Base-by-base conservation (phyloP, 2,888 invertebrate genomes). In the Isotomurus palustris region DNA sequence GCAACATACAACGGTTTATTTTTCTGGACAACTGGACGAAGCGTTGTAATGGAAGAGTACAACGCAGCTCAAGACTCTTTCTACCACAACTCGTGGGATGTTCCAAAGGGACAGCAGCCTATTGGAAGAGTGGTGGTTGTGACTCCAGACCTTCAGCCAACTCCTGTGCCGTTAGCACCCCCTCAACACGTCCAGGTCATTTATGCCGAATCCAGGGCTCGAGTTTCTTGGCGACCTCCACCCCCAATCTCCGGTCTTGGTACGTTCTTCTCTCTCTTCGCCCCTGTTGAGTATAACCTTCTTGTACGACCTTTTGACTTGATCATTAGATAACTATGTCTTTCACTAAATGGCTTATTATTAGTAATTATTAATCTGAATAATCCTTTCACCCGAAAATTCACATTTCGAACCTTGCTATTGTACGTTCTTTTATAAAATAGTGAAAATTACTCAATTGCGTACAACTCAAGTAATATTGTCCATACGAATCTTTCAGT, bases 21-120 rank as follows among this genome's bases (percentile, higher is more conserved):
- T 90, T 91, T 88, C 73, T 92, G 91, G 90, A 90, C 89, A 0
- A 86, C 88, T 72, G 89, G 88, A 0, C 79, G 81, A 51, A 83
- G 84, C 72, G 83, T 91, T 64, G 79, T 86, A 44, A 83, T 83
- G 14, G 92, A 93, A 75, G 90, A 88, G 72, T 87, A 87, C 73
- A 87, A 84, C 71, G 77, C 79, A 0, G 80, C 79, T 43, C 81
- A 82, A 51, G 80, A 86, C 65, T 83, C 81, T 72, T 91, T 86
- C 73, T 88, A 84, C 72, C 89, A 90, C 72, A 90, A 88, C 73
- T 81, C 83, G 43, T 87, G 84, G 3, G 79, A 79, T 53, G 68
- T 76, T 19, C 68, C 73, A 24, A 71, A 72, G 72, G 76, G 70
- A 24, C 76, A 78, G 64, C 76, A 77, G 40, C 77, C 78, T n/a